Evolutionary conservation across 2,113 vertebrate genomes (phyloP), one percentile per base, ranked within the genome.

Genomic region (Syngnathoides biaculeatus): DNA sequence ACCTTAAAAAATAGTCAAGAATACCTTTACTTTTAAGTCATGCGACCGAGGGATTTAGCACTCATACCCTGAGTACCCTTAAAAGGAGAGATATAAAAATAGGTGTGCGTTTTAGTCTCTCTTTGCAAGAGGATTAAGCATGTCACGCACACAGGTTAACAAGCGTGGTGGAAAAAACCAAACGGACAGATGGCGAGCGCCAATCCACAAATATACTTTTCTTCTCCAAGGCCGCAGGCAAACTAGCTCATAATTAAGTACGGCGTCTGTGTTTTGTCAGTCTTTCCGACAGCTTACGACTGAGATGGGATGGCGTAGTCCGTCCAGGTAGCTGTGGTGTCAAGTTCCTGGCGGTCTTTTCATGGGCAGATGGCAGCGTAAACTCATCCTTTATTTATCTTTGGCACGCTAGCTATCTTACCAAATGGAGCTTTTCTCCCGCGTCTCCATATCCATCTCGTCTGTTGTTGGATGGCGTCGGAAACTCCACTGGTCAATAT

Each of bases 361-460:
- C 38, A 52, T 4, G 42, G 77, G 55, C 87, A 86, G 85, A 77
- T 84, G 84, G 78, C 58, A 64, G 64, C 64, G 72, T 75, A 62
- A 50, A 40, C 73, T 89, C 68, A 78, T 87, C 74, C 48, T 75
- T 89, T 79, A 42, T 88, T 89, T 64, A 88, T 74, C 38, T 2
- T 47, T 10, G 12, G 24, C 78, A 38, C 64, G 62, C 55, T 4
- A 71, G 66, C 65, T 40, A 20, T 67, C 66, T 68, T 58, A 70
- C 60, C 67, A 73, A 82, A 67, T 79, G 64, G 73, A 1, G 42
- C 79, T 81, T 83, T 84, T 80, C 76, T 85, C 73, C 66, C 73
- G 67, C 75, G 67, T 77, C 72, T 73, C 72, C 78, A 71, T 65
- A 80, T 75, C 74, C 78, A 70, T 79, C 78, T n/a, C 15, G 52